Evolutionary conservation across 2,797 vertebrate species (phyloP).

Genomic region (Lemur catta): DNA sequence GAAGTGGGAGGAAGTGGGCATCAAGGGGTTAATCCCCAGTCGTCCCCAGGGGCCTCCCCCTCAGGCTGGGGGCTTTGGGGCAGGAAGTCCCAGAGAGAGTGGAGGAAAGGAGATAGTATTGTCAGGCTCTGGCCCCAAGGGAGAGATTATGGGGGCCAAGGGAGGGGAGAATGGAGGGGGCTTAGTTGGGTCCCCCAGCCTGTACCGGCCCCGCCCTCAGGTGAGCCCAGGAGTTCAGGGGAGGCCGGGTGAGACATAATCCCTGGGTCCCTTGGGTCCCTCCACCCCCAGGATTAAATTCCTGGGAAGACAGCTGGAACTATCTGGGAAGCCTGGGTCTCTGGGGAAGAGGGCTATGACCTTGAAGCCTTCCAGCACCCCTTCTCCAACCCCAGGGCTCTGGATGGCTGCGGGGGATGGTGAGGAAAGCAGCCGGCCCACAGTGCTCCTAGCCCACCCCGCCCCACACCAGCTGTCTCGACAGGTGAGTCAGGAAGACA

Average conservation of each 20-base stretch:
- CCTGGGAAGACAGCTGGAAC: constrained; percentile 1
- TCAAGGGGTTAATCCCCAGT: constrained; percentile 54
- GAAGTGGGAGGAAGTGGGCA: constrained; percentile 33
- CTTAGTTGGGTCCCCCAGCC: not conserved
- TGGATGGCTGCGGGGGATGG: not conserved
- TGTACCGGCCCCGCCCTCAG: constrained; percentile 33
- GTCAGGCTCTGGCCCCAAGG: constrained; percentile 53
- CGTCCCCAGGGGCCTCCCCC: constrained; percentile 41
- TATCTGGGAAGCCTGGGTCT: not conserved
- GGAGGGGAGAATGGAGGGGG: not conserved
- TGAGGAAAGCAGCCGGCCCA: constrained; percentile 12
- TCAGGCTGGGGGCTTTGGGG: constrained; percentile 55
- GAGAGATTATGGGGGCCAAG: not conserved
- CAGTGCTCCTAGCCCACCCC: not conserved
- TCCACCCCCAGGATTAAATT: constrained; percentile 17
- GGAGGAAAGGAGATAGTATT: constrained; percentile 74
- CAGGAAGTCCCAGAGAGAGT: constrained; percentile 71
- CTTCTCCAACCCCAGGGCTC: constrained; percentile 37
- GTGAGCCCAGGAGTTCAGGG: constrained; percentile 48
- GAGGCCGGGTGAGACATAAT: not conserved
- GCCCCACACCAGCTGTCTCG: constrained; percentile 66
- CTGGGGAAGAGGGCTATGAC: constrained; percentile 57
- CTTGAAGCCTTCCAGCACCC: constrained; percentile 66
- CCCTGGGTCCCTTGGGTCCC: not conserved
- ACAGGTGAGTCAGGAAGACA: constrained; percentile 77